These are phyloP conservation scores for Diplazon laetatorius DNA, from an alignment of 2,888 invertebrate genomes.

Conservation along the genomic window DNA sequence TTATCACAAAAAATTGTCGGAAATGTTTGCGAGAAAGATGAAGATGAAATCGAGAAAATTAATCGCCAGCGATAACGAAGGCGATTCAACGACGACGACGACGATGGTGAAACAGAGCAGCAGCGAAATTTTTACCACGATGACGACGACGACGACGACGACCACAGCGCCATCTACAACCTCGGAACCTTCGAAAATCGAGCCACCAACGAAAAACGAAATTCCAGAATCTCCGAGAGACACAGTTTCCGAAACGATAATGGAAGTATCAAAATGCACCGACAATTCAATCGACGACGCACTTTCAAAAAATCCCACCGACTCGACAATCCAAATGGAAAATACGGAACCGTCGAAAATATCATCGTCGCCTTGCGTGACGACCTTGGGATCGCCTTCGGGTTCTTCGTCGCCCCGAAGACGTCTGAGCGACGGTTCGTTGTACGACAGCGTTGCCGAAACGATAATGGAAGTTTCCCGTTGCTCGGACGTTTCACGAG, in stretches of 20 bases:
- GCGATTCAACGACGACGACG: neutral
- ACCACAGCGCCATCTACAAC: conserved; percentile 64
- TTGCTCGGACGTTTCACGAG: conserved; percentile 59
- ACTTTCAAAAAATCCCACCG: too few species aligned
- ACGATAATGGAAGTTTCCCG: conserved; percentile 76
- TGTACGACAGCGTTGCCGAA: conserved; percentile 75
- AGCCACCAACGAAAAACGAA: conserved; percentile 22
- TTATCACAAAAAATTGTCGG: conserved; percentile 74
- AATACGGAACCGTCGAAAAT: neutral
- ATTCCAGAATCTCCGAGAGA: conserved; percentile 64
- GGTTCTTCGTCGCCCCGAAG: conserved; percentile 47
- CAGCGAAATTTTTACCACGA: too few species aligned
- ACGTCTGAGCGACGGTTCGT: conserved; percentile 26
- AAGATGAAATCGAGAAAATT: conserved; percentile 31
- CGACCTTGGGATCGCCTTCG: conserved; percentile 9
- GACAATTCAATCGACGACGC: conserved; percentile 58
- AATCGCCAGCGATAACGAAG: conserved; percentile 13
- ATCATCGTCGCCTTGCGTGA: conserved; percentile 36
- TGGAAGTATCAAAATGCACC: conserved; percentile 76
- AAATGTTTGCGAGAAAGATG: conserved; percentile 82
- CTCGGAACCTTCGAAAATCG: too few species aligned
- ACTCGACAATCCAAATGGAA: too few species aligned
- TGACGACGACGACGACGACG: conserved; percentile 33
- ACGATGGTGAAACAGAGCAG: conserved; percentile 65
- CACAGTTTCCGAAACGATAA: conserved; percentile 78